These are phyloP conservation scores for Maniola hyperantus DNA, from an alignment of 2,888 invertebrate genomes.

Conservation along the genomic window DNA sequence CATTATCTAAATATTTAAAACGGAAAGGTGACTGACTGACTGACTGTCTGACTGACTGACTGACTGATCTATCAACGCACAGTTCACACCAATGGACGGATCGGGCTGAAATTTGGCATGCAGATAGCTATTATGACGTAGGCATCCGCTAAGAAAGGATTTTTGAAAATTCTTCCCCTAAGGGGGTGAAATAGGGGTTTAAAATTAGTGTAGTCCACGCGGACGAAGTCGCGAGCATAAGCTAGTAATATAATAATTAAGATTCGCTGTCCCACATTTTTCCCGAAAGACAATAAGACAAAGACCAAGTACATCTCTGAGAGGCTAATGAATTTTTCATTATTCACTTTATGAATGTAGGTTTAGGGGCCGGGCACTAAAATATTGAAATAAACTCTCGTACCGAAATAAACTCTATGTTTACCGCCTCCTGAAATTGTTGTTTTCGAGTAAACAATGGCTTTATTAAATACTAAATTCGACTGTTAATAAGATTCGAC, in stretches of 20 bases:
- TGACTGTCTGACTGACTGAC: too few species aligned
- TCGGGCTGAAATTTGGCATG: too few species aligned
- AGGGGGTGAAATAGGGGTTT: too few species aligned
- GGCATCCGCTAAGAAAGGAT: too few species aligned
- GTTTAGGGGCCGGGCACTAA: slow-evolving; percentile 28
- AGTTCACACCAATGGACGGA: too few species aligned
- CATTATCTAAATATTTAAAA: too few species aligned
- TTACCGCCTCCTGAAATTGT: slow-evolving; percentile 42
- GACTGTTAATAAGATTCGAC: slow-evolving; percentile 16
- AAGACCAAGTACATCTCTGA: neutral
- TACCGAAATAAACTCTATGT: slow-evolving; percentile 38
- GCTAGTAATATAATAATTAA: neutral
- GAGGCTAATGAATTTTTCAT: neutral
- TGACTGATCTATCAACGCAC: too few species aligned
- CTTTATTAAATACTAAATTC: slow-evolving; percentile 42
- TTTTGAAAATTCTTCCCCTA: too few species aligned
- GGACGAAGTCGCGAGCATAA: too few species aligned
- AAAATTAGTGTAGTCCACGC: too few species aligned
- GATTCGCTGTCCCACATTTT: neutral
- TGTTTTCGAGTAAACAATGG: slow-evolving; percentile 38
- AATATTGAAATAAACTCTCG: slow-evolving; percentile 34
- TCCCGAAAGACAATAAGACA: neutral
- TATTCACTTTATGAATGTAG: slow-evolving; percentile 37
- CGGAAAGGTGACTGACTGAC: too few species aligned
- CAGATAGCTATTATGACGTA: too few species aligned